Base-by-base conservation (phyloP, 1,140 invertebrate genomes). In the Trichonephila clavata region DNA sequence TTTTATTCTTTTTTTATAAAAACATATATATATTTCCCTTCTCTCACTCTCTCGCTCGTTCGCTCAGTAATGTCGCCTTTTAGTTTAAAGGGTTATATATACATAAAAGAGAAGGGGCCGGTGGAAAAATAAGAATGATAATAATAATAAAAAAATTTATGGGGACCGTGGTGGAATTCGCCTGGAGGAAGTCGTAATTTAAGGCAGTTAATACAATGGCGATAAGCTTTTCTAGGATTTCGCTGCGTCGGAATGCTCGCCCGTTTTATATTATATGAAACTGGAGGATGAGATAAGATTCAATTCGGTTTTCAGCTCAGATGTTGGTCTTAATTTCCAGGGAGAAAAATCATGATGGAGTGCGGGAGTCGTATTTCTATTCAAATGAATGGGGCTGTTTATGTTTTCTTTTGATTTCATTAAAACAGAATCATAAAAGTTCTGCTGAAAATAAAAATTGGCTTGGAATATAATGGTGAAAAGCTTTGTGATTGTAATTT, bases 21-120 rank as follows among this genome's bases (percentile, higher is more conserved):
- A 71, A 92, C 86, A 87, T 87, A 87, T 87, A 87, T 87, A 83
- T 83, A 83, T 83, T 57, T 77, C 50, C 21, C 61, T 57, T 63
- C 86, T 57, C 86, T 87, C 16, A 8, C 43, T 50, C 50, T 50
- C 50, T 50, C 50, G 7, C 50, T 50, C 50, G 7, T 13, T 7
- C 50, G 10, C 50, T 6, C 86, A 61, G 59, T 87, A 87, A 87
- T 87, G 86, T 87, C 86, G 32, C 86, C 86, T 87, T 63, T 63
- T 57, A 87, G 61, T 61, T 87, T 87, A 63, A 63, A 87, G 86
- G 86, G 86, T 61, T 84, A 60, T 57, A 60, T 84, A 60, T 84
- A 84, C 50, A 59, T 57, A 39, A 87, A 63, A 87, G 32, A 27
- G 59, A 60, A 27, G 84, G 59, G 18, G 18, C 8, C 24, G 27